phyloP scores from a whole-genome alignment of 2,888 invertebrate genomes.

The Pediacus dermestoides region DNA sequence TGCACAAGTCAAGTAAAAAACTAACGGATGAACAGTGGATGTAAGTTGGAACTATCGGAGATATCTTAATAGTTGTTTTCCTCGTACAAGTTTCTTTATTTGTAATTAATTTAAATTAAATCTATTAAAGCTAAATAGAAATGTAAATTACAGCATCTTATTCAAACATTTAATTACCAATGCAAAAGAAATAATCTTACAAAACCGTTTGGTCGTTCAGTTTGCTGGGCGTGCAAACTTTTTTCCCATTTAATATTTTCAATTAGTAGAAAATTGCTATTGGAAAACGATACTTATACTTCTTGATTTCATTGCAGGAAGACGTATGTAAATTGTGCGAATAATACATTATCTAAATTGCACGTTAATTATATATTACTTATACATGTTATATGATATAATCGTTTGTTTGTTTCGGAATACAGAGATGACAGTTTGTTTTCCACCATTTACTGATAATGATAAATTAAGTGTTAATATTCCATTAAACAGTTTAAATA shows the following conservation, averaged over 20 bases:
- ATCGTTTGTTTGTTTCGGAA: slow-evolving; percentile 17
- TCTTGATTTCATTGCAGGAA: slow-evolving; percentile 3
- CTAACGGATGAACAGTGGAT: slow-evolving; percentile 14
- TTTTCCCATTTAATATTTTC: neutral
- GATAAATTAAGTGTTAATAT: slow-evolving; percentile 23
- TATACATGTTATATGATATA: slow-evolving; percentile 14
- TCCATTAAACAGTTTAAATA: slow-evolving; percentile 25
- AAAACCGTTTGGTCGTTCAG: no score
- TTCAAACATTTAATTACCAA: slow-evolving; percentile 25
- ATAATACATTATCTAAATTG: slow-evolving; percentile 9
- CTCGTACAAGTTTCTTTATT: slow-evolving; percentile 28
- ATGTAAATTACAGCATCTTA: slow-evolving; percentile 28
- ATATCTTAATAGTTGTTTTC: slow-evolving; percentile 30
- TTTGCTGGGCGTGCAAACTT: no score
- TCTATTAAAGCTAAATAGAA: slow-evolving; percentile 29
- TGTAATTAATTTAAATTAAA: slow-evolving; percentile 32
- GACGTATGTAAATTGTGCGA: slow-evolving; percentile 8
- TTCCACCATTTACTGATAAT: slow-evolving; percentile 19
- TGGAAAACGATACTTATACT: no score
- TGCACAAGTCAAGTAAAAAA: slow-evolving; percentile 11
- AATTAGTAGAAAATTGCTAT: neutral
- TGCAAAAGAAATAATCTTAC: slow-evolving; percentile 1
- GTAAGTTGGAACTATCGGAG: slow-evolving; percentile 16
- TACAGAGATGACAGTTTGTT: slow-evolving; percentile 20
- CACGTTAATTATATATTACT: slow-evolving; percentile 9